These are phyloP conservation scores for Loxodonta africana DNA, from an alignment of 2,113 vertebrate genomes.

Conservation along the genomic window DNA sequence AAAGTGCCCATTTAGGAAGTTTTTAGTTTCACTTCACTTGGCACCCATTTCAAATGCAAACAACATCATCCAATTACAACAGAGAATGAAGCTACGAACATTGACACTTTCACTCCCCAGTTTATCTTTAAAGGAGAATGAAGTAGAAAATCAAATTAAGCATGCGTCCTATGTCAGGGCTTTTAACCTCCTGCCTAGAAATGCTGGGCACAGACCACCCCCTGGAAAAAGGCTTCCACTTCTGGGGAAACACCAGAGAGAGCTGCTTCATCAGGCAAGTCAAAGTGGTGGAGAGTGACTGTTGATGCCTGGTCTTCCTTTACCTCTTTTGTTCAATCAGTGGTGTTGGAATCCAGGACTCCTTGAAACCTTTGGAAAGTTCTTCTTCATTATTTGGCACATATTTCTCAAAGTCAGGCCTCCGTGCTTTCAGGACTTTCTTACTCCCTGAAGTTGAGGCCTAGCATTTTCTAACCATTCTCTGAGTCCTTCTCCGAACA, in stretches of 20 bases:
- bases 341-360: slow-evolving; percentile 12
- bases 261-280: not conserved
- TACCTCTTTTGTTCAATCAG: slow-evolving; percentile 3
- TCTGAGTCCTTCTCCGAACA: not conserved
- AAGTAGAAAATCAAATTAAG: slow-evolving; percentile 83
- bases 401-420: not conserved
- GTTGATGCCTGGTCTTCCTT: not conserved
- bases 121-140: slow-evolving; percentile 78
- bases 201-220: not conserved
- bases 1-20: slow-evolving; percentile 73
- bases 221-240: slow-evolving; percentile 48
- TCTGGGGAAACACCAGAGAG: not conserved
- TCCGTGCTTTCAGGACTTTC: not conserved
- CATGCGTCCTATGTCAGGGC: slow-evolving; percentile 63
- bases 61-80: slow-evolving; percentile 72
- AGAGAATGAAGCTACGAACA: slow-evolving; percentile 77
- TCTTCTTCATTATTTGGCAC: not conserved
- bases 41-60: slow-evolving; percentile 72
- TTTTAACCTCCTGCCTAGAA: slow-evolving; percentile 66
- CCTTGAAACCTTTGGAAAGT: not conserved
- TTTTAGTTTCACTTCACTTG: slow-evolving; percentile 62
- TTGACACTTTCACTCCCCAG: slow-evolving; percentile 55
- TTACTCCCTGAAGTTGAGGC: not conserved
- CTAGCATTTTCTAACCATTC: not conserved
- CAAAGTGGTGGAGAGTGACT: not conserved